Conservation (phyloP, 2,797 vertebrate species). For the Manis crassicaudata region DNA sequence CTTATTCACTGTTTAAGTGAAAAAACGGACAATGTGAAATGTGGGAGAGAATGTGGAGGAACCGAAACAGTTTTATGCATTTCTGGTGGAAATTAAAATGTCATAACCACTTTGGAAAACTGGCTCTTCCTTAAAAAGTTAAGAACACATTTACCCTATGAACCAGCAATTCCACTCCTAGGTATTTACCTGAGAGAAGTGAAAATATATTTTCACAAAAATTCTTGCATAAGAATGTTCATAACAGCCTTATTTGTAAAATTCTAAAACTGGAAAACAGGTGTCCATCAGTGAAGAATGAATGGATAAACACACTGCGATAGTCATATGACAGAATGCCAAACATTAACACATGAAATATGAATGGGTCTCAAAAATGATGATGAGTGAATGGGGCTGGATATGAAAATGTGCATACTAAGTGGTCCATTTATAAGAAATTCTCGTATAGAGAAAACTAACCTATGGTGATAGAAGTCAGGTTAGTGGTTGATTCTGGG, state of each 20-base stretch:
- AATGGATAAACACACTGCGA: not conserved
- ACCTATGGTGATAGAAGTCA: not conserved
- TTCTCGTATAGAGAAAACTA: not conserved
- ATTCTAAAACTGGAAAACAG: not conserved
- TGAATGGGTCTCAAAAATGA: not conserved
- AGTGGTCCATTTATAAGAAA: not conserved
- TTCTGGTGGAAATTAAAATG: not conserved
- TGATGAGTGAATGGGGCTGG: not conserved
- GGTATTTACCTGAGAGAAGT: not conserved
- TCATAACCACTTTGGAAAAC: not conserved
- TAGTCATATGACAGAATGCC: fast-evolving
- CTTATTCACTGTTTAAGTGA: not conserved
- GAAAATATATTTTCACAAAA: not conserved
- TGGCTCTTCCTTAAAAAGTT: conserved; percentile 8
- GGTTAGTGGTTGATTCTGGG: not conserved
- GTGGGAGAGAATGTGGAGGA: not conserved
- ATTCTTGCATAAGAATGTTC: not conserved
- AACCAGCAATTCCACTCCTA: not conserved
- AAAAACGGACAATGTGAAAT: not conserved
- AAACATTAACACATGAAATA: not conserved
- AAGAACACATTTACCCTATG: not conserved
- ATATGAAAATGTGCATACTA: not conserved
- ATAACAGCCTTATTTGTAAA: not conserved
- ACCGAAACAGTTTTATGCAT: not conserved
- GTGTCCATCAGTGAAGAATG: not conserved